Evolutionary conservation across 2,797 vertebrate genomes (phyloP).

Genomic region (Brotula barbata): DNA sequence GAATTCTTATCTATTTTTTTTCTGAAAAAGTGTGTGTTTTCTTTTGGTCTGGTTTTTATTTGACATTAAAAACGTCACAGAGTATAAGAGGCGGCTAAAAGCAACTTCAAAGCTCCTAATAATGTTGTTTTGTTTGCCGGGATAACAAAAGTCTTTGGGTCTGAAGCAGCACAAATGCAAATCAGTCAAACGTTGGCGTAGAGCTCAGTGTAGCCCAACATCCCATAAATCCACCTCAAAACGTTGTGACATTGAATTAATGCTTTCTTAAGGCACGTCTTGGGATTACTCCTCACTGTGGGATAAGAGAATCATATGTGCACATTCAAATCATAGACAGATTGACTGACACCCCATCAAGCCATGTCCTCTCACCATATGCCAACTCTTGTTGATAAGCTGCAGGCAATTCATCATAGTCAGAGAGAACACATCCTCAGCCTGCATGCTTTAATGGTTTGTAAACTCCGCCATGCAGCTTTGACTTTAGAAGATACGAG

Average conservation of each 20-base stretch:
- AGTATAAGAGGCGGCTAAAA: constrained; percentile 45
- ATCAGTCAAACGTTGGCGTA: constrained; percentile 28
- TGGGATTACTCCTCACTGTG: constrained; percentile 45
- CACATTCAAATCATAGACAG: constrained; percentile 64
- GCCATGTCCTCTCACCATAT: constrained; percentile 69
- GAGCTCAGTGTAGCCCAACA: constrained; percentile 7
- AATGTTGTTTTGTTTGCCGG: constrained; percentile 29
- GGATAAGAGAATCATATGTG: constrained; percentile 38
- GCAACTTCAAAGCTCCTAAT: constrained; percentile 41
- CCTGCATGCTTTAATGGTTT: constrained; percentile 46
- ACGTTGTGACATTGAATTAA: constrained; percentile 52
- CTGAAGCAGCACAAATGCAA: constrained; percentile 31
- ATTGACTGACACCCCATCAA: constrained; percentile 76
- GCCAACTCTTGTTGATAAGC: constrained; percentile 72
- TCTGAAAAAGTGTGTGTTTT: constrained; percentile 1
- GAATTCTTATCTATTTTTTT: constrained; percentile 34
- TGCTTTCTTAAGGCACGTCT: constrained; percentile 53
- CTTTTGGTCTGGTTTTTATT: constrained; percentile 33
- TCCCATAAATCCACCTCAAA: constrained; percentile 33
- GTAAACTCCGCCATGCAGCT: constrained; percentile 50
- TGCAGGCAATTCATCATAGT: constrained; percentile 77
- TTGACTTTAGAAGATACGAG: constrained; percentile 18
- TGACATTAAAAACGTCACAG: constrained; percentile 46
- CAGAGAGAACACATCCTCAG: constrained; percentile 56
- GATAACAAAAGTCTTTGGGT: constrained; percentile 19